phyloP scores from a whole-genome alignment of 1,140 invertebrate genomes.

The Pseudomyrmex gracilis region DNA sequence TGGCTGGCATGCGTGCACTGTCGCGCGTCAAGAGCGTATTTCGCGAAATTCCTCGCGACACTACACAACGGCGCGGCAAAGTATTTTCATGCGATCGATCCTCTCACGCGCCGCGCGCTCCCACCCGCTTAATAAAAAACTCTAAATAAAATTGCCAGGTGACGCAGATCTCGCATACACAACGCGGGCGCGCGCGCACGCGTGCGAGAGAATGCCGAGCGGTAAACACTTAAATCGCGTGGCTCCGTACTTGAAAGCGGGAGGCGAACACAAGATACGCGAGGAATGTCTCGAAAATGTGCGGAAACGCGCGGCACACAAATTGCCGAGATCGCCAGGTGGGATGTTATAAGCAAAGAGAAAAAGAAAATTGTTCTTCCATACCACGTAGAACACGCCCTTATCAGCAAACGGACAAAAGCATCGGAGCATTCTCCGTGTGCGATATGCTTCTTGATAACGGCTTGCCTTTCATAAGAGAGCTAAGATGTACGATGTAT shows the following conservation, averaged over 20 bases:
- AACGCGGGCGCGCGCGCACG: neutral
- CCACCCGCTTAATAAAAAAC: constrained; percentile 67
- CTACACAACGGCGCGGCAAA: constrained; percentile 57
- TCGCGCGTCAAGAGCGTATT: constrained; percentile 56
- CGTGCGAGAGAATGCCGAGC: neutral
- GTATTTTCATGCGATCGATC: constrained; percentile 68
- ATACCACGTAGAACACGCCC: neutral
- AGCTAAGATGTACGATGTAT: neutral
- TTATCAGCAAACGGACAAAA: constrained; percentile 59
- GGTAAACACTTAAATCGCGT: constrained; percentile 6
- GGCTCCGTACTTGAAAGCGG: no score
- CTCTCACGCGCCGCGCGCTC: neutral
- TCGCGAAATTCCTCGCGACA: constrained; percentile 62
- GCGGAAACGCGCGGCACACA: neutral
- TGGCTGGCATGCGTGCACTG: constrained; percentile 44
- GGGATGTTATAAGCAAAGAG: neutral
- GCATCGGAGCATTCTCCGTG: constrained; percentile 9
- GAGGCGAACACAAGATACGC: constrained; percentile 3
- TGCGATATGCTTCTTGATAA: constrained; percentile 30
- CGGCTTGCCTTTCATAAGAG: neutral
- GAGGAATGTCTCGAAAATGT: constrained; percentile 14
- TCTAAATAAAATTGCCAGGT: constrained; percentile 62
- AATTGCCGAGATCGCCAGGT: neutral
- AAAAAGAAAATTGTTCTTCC: neutral
- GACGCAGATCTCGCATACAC: neutral